phyloP scores from a whole-genome alignment of 2,113 vertebrate genomes.

The Eublepharis macularius region DNA sequence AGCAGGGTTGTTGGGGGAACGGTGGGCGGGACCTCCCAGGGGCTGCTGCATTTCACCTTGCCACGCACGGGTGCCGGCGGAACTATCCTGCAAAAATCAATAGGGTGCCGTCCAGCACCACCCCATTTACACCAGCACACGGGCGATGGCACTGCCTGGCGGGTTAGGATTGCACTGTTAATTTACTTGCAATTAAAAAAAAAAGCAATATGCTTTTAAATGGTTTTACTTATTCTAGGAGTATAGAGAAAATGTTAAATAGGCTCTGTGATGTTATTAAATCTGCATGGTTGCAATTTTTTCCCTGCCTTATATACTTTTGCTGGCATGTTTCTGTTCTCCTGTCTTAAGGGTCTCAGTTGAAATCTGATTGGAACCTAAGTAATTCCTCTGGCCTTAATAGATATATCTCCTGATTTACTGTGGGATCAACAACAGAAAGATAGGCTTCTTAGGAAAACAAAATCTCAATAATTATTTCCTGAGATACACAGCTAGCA shows the following conservation, averaged over 20 bases:
- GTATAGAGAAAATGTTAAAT: conserved; percentile 63
- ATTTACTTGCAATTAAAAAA: conserved; percentile 55
- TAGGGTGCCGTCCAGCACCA: no score
- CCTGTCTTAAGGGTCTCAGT: conserved; percentile 7
- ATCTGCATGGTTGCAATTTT: conserved; percentile 57
- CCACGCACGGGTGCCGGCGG: no score
- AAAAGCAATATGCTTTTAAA: conserved; percentile 29
- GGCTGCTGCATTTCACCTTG: no score
- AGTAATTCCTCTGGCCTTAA: not conserved
- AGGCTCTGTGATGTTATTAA: conserved; percentile 55
- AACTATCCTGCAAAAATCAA: no score
- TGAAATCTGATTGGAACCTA: conserved; percentile 24
- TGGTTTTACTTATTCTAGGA: conserved; percentile 52
- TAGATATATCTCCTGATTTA: conserved; percentile 22
- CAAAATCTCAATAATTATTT: conserved; percentile 15
- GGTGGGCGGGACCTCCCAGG: no score
- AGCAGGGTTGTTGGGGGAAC: no score
- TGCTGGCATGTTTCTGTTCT: conserved; percentile 20
- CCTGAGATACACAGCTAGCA: not conserved
- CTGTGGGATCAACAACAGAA: conserved; percentile 8
- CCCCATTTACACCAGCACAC: no score
- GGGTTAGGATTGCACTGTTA: no score
- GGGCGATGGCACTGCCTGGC: no score
- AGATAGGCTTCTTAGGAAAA: conserved; percentile 12
- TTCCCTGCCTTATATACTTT: conserved; percentile 44